Conservation (phyloP, 2,888 invertebrate genomes). For the Pyrgus malvae region DNA sequence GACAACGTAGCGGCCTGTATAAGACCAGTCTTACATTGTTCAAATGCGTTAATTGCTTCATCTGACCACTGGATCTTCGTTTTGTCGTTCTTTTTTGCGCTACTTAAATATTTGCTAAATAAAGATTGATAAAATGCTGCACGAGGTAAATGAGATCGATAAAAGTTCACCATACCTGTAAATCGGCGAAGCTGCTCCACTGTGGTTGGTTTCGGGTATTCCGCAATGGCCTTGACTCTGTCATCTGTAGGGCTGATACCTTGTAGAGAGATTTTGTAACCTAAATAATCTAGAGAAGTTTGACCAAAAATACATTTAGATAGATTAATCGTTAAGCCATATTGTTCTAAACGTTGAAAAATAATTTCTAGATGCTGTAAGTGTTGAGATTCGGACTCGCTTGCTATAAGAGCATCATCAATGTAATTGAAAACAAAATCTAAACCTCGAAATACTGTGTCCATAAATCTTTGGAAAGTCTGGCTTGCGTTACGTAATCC, state of each 20-base stretch:
- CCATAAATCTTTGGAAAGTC: conserved; percentile 21
- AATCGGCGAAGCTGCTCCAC: conserved; percentile 30
- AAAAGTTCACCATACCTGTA: conserved; percentile 36
- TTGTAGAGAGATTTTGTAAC: conserved; percentile 3
- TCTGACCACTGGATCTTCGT: not conserved
- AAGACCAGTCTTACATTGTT: not conserved
- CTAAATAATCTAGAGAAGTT: conserved; percentile 6
- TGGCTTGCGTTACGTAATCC: not conserved
- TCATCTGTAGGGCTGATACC: not conserved
- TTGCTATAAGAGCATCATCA: conserved; percentile 12
- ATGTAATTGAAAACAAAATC: conserved; percentile 19
- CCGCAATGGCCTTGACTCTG: not conserved
- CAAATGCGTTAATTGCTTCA: not conserved
- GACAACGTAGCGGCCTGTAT: not conserved
- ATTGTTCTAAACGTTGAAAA: conserved; percentile 10
- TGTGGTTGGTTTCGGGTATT: not conserved
- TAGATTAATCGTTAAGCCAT: conserved; percentile 21
- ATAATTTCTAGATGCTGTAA: conserved; percentile 8
- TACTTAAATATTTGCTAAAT: not conserved
- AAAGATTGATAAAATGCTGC: not conserved
- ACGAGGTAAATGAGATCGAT: conserved; percentile 28
- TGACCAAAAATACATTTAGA: conserved; percentile 18
- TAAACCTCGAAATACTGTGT: conserved; percentile 13
- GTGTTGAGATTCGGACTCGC: conserved; percentile 5
- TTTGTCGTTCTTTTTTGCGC: not conserved